Evolutionary conservation across 1,140 invertebrate species (phyloP).

Genomic region (Drosophila arawakana): DNA sequence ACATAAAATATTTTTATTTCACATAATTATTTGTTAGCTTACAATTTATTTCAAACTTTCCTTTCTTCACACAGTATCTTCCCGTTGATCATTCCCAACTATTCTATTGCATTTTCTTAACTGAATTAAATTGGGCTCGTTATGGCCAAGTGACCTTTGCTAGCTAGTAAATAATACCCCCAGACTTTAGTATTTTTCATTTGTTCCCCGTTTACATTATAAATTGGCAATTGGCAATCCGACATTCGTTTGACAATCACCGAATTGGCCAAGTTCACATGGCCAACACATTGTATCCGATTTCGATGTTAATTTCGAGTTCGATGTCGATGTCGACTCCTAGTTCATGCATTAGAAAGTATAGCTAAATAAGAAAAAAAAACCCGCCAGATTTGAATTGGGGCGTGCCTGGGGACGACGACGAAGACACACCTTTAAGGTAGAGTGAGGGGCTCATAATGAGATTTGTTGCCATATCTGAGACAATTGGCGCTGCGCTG

Average conservation of each 20-base stretch:
- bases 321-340: constrained; percentile 27
- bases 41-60: no score
- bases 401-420: constrained; percentile 44
- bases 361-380: constrained; percentile 33
- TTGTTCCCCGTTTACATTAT: constrained; percentile 30
- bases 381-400: constrained; percentile 50
- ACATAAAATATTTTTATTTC: no score
- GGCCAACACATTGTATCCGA: constrained; percentile 43
- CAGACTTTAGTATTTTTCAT: constrained; percentile 5
- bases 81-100: background rate
- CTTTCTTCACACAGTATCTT: background rate
- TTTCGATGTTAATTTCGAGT: constrained; percentile 25
- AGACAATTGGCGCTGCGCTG: constrained; percentile 41
- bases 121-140: constrained; percentile 56
- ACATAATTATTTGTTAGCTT: background rate
- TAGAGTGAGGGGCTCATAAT: constrained; percentile 42
- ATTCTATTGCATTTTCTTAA: constrained; percentile 6
- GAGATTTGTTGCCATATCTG: constrained; percentile 40
- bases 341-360: constrained; percentile 77
- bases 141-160: constrained; percentile 65
- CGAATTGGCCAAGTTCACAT: constrained; percentile 74
- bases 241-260: constrained; percentile 58
- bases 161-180: constrained; percentile 10
- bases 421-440: constrained; percentile 51
- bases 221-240: constrained; percentile 49